Evolutionary conservation across 2,113 vertebrate species (phyloP).

Genomic region (Oreochromis tanganicae): DNA sequence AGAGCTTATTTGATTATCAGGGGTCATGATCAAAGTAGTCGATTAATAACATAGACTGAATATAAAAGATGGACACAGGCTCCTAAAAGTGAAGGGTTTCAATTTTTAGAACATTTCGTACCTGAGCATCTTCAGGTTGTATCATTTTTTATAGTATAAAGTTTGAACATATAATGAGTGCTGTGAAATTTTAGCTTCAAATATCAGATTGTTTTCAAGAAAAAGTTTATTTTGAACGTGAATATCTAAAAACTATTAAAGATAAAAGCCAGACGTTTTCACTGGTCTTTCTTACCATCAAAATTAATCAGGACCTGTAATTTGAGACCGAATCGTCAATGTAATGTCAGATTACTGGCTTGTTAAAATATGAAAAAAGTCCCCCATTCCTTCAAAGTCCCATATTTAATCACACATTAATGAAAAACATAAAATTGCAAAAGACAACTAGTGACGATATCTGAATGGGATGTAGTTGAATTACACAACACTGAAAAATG

Average conservation of each 20-base stretch:
- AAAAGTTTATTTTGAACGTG: not conserved
- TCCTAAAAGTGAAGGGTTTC: not conserved
- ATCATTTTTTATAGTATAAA: not conserved
- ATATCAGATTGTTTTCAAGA: not conserved
- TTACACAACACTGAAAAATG: not conserved
- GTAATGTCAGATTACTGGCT: not conserved
- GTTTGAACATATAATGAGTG: not conserved
- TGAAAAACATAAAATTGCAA: not conserved
- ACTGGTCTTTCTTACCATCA: not conserved
- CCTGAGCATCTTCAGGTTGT: not conserved
- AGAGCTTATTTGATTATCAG: not conserved
- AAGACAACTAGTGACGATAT: not conserved
- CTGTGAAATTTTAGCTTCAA: not conserved
- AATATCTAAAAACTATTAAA: not conserved
- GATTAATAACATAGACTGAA: not conserved
- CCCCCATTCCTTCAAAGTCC: not conserved
- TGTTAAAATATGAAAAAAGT: not conserved
- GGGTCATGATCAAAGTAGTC: not conserved
- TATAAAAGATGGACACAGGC: not conserved
- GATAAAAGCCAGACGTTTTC: not conserved
- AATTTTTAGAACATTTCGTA: not conserved
- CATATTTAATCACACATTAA: not conserved
- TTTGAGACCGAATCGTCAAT: not conserved
- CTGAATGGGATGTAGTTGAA: not conserved
- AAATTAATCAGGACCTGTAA: fast-evolving